Evolutionary conservation across 2,113 vertebrate species (phyloP).

Genomic region (Psilopogon haemacephalus): DNA sequence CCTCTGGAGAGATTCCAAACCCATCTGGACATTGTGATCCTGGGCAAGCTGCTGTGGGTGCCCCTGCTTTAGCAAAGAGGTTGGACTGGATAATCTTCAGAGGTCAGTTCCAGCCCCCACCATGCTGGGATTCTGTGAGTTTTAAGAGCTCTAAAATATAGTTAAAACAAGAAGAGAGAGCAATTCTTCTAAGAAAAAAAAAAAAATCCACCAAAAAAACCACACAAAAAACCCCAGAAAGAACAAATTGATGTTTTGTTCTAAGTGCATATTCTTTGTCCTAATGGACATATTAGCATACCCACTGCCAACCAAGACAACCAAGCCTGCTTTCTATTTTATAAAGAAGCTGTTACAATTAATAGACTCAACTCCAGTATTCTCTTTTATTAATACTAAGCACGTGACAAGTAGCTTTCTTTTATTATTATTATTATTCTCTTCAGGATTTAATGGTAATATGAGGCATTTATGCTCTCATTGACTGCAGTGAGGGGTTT

Average conservation of each 20-base stretch:
- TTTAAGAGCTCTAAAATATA: not conserved
- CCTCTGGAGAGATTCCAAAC: too few relatives aligned
- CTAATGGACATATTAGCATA: not conserved
- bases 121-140: too few relatives aligned
- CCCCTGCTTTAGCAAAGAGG: too few relatives aligned
- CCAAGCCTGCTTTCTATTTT: not conserved
- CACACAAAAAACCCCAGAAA: too few relatives aligned
- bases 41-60: too few relatives aligned
- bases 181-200: not conserved
- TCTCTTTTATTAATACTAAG: not conserved
- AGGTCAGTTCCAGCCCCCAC: too few relatives aligned
- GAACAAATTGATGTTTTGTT: not conserved
- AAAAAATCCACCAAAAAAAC: not conserved
- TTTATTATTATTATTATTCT: not conserved
- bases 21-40: too few relatives aligned
- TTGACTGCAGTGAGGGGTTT: not conserved
- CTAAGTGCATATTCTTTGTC: not conserved
- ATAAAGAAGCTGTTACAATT: not conserved
- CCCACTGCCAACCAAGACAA: not conserved
- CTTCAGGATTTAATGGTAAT: not conserved
- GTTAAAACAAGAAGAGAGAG: not conserved
- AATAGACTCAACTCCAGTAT: not conserved
- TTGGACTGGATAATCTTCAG: too few relatives aligned
- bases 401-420: not conserved
- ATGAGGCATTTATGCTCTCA: not conserved